Conservation (phyloP, 2,888 invertebrate genomes). For the Drosophila prolongata region DNA sequence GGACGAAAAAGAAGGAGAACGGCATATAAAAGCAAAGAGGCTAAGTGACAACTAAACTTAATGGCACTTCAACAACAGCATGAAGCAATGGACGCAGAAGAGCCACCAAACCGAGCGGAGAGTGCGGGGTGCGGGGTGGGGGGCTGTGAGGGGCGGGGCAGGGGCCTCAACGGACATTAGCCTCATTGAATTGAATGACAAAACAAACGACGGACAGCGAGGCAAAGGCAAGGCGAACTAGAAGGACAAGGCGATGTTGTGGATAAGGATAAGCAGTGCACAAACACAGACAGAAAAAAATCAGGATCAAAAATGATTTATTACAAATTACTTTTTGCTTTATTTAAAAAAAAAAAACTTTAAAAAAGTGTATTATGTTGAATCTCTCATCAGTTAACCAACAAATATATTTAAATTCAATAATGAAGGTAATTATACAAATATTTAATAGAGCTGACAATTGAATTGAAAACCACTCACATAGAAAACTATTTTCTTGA, state of each 20-base stretch:
- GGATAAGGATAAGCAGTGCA: slow-evolving; percentile 79
- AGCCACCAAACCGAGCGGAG: slow-evolving; percentile 51
- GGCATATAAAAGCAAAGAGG: slow-evolving; percentile 82
- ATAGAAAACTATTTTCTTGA: no score
- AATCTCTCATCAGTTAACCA: no score
- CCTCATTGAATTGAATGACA: slow-evolving; percentile 83
- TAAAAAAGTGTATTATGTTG: no score
- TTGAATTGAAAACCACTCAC: no score
- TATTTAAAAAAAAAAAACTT: no score
- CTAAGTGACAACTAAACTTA: slow-evolving; percentile 83
- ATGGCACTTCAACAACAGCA: slow-evolving; percentile 83
- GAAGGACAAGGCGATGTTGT: slow-evolving; percentile 68
- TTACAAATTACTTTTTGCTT: no score
- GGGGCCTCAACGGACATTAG: slow-evolving; percentile 82
- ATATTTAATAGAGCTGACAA: no score
- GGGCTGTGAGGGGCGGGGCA: slow-evolving; percentile 13
- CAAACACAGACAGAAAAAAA: slow-evolving; percentile 15
- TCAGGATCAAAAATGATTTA: no score
- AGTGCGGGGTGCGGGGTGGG: slow-evolving; percentile 19
- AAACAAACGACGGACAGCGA: slow-evolving; percentile 72
- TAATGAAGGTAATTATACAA: no score
- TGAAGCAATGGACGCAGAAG: slow-evolving; percentile 80
- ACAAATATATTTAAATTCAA: no score
- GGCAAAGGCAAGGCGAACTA: slow-evolving; percentile 44
- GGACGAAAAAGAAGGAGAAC: slow-evolving; percentile 19